A percentile compares a stretch with the other conserved stretches of the same genome.
phyloP scores from a whole-genome alignment of 2,113 vertebrate genomes.

The Tapirus terrestris region DNA sequence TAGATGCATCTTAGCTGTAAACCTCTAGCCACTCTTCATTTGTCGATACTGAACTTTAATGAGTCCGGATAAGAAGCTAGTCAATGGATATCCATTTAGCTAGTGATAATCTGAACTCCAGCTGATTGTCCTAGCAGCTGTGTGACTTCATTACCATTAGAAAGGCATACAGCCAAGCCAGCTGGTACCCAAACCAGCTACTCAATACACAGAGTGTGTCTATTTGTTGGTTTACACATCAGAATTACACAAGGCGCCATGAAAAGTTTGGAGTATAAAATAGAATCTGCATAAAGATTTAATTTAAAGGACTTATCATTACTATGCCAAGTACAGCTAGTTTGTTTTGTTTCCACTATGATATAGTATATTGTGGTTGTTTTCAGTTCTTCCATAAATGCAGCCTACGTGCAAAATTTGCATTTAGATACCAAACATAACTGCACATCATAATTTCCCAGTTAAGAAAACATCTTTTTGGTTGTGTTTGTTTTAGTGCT shows the following conservation, averaged over 20 bases:
- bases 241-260: conserved; percentile 83
- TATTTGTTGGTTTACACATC: conserved; percentile 83
- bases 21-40: conserved; percentile 80
- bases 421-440: conserved; percentile 81
- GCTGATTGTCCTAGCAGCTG: conserved; percentile 91
- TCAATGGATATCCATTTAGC: conserved; percentile 88
- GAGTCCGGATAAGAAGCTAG: conserved; percentile 87
- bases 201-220: conserved; percentile 84
- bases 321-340: conserved; percentile 74
- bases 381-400: conserved; percentile 77
- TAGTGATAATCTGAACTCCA: conserved; percentile 88
- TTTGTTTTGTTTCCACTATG: conserved; percentile 77
- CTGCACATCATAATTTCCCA: conserved; percentile 78
- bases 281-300: conserved; percentile 78
- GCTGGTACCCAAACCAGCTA: conserved; percentile 88
- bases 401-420: conserved; percentile 78
- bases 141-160: conserved; percentile 91
- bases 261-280: conserved; percentile 77
- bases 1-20: conserved; percentile 83
- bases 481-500: conserved; percentile 77
- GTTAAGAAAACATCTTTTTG: conserved; percentile 81
- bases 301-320: conserved; percentile 80
- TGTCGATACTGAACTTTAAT: conserved; percentile 85
- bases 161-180: conserved; percentile 90
- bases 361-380: conserved; percentile 69